Evolutionary conservation across 2,797 vertebrate genomes (phyloP).

Genomic region (Steatocranus sp.): DNA sequence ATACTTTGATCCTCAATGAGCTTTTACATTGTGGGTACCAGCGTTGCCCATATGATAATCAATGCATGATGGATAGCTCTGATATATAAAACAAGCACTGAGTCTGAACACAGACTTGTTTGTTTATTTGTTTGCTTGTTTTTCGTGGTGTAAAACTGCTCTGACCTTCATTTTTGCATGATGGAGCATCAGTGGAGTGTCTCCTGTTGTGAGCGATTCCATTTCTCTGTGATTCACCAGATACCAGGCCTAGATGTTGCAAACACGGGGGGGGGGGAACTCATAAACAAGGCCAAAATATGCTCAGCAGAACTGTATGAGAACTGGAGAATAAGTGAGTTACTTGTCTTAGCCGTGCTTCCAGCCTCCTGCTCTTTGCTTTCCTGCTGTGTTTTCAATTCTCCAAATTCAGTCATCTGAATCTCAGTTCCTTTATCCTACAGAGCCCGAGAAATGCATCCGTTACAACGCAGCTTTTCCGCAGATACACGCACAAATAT

Average conservation of each 20-base stretch:
- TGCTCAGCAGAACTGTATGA: neutral
- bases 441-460: neutral
- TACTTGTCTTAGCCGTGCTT: constrained; percentile 35
- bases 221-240: constrained; percentile 16
- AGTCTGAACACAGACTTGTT: neutral
- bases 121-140: neutral
- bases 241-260: neutral
- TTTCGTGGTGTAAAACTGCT: neutral
- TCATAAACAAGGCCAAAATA: neutral
- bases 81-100: neutral
- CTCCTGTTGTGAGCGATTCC: neutral
- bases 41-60: constrained; percentile 4
- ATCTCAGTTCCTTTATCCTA: constrained; percentile 17
- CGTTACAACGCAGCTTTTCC: neutral
- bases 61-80: neutral
- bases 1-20: neutral
- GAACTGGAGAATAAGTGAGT: neutral
- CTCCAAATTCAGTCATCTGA: constrained; percentile 11
- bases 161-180: constrained; percentile 33
- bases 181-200: neutral
- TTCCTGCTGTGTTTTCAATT: constrained; percentile 8
- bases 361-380: constrained; percentile 8
- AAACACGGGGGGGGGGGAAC: accelerated
- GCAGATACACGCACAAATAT: too few species aligned
- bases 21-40: neutral